Conservation (phyloP, 2,797 vertebrate genomes). For the Austrolebias charrua region DNA sequence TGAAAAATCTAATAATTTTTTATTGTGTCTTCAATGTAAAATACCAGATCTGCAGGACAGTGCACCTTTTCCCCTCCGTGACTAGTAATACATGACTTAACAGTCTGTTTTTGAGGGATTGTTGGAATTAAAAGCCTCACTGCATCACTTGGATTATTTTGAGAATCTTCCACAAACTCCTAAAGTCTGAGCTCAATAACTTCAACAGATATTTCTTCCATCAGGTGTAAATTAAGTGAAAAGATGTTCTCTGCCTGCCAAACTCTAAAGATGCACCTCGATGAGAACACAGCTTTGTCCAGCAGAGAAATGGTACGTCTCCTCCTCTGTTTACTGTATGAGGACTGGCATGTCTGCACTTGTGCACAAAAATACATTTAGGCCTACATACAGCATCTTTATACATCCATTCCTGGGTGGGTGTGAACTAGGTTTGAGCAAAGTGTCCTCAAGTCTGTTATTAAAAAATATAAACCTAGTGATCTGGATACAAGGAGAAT, state of each 20-base stretch:
- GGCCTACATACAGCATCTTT: neutral
- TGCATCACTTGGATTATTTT: neutral
- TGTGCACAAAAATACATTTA: neutral
- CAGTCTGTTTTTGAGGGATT: neutral
- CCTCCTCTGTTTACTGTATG: neutral
- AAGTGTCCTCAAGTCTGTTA: constrained; percentile 28
- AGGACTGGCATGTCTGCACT: neutral
- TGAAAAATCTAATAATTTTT: no score
- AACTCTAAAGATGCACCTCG: constrained; percentile 85
- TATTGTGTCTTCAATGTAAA: no score
- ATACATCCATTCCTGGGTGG: constrained; percentile 7
- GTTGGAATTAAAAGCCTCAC: neutral
- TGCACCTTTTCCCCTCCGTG: no score
- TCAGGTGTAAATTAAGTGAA: constrained; percentile 88
- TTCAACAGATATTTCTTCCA: constrained; percentile 6
- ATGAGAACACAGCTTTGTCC: constrained; percentile 81
- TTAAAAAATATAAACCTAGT: constrained; percentile 21
- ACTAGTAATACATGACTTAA: no score
- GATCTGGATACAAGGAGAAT: no score
- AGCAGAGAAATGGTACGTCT: constrained; percentile 88
- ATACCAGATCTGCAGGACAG: no score
- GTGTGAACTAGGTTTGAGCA: neutral
- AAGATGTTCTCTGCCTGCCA: constrained; percentile 90
- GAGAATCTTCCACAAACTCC: neutral
- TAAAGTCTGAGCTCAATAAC: constrained; percentile 9